A percentile compares a stretch with the other conserved stretches of the same genome.
phyloP scores from a whole-genome alignment of 2,113 vertebrate species.

The Poeciliopsis occidentalis region DNA sequence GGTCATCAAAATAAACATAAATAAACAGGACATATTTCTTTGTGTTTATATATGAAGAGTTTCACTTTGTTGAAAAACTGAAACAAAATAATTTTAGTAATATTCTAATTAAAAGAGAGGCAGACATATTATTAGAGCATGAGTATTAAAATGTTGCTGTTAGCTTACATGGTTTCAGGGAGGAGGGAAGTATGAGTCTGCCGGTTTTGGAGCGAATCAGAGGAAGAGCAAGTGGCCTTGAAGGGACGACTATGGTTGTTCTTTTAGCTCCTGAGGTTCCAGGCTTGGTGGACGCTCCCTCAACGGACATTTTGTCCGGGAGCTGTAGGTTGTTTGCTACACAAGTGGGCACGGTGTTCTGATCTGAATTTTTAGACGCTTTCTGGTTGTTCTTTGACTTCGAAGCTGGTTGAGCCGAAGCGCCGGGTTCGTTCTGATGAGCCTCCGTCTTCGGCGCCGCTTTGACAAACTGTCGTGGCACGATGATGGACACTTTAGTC shows the following conservation, averaged over 20 bases:
- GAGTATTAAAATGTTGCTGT: not conserved
- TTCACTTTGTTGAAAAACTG: not conserved
- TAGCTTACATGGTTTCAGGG: slow-evolving; percentile 64
- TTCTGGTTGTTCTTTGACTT: not conserved
- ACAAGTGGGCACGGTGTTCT: not conserved
- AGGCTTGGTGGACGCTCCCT: not conserved
- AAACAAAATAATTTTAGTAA: not conserved
- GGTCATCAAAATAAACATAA: too few relatives aligned
- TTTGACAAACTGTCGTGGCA: not conserved
- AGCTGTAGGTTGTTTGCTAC: not conserved
- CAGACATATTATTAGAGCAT: not conserved
- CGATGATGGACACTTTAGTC: not conserved
- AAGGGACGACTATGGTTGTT: rapidly evolving
- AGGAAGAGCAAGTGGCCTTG: slow-evolving; percentile 34
- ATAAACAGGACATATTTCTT: too few relatives aligned
- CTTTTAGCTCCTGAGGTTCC: not conserved
- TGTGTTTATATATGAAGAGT: too few relatives aligned
- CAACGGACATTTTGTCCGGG: not conserved
- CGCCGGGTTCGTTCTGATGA: not conserved
- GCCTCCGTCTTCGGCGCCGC: not conserved
- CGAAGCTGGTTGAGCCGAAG: not conserved
- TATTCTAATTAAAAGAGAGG: not conserved
- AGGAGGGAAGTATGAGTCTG: slow-evolving; percentile 71
- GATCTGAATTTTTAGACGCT: not conserved
- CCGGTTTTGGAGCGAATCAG: slow-evolving; percentile 64